Conservation (phyloP, 1,140 invertebrate species). For the Nylanderia fulva region DNA sequence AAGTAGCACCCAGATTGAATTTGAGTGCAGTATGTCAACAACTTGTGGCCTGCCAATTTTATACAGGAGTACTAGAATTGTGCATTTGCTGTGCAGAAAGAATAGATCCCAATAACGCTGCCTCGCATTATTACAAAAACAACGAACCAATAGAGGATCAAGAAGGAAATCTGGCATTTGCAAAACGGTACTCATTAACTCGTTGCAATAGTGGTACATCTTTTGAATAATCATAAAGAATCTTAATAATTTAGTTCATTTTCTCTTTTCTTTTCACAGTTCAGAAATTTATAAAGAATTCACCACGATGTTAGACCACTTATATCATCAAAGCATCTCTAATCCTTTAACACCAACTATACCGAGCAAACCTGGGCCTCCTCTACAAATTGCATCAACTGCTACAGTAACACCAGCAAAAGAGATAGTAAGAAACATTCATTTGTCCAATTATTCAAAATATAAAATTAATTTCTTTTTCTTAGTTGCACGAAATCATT, state of each 20-base stretch:
- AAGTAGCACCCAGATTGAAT: constrained; percentile 93
- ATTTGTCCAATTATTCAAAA: not conserved
- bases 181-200: constrained; percentile 86
- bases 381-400: constrained; percentile 75
- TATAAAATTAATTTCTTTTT: constrained; percentile 55
- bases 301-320: constrained; percentile 91
- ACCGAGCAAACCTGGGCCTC: constrained; percentile 81
- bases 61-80: constrained; percentile 95
- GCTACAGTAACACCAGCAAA: constrained; percentile 78
- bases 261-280: constrained; percentile 84
- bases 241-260: constrained; percentile 9
- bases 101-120: constrained; percentile 95
- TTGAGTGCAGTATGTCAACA: constrained; percentile 92
- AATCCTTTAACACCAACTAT: constrained; percentile 83
- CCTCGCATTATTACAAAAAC: constrained; percentile 95
- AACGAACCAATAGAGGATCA: constrained; percentile 93
- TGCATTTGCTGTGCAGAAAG: constrained; percentile 93
- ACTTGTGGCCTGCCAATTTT: constrained; percentile 92
- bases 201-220: not conserved
- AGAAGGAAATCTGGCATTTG: constrained; percentile 90
- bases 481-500: constrained; percentile 84
- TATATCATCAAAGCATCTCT: constrained; percentile 90
- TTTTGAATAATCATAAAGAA: constrained; percentile 26
- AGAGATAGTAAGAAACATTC: constrained; percentile 79
- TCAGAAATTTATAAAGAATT: constrained; percentile 96